Evolutionary conservation across 2,888 invertebrate genomes (phyloP).

Genomic region (Parelbella ahira): DNA sequence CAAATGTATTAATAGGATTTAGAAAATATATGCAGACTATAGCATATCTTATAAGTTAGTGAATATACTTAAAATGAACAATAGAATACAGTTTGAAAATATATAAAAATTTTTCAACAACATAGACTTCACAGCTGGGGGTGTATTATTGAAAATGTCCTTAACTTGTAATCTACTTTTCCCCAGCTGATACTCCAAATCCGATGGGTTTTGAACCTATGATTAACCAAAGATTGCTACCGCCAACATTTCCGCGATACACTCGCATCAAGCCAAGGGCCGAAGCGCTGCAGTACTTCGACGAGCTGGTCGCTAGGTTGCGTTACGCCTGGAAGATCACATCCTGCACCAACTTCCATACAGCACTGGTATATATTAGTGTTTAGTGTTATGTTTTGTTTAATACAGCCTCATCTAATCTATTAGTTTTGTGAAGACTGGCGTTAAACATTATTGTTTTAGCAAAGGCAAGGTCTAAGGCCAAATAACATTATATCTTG

Average conservation of each 20-base stretch:
- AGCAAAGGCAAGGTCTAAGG: no score
- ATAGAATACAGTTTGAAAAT: no score
- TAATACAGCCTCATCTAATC: not conserved
- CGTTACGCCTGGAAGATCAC: constrained; percentile 91
- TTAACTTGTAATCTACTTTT: constrained; percentile 15
- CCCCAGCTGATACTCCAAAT: constrained; percentile 84
- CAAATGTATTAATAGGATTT: no score
- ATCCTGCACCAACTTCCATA: constrained; percentile 88
- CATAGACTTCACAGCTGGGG: no score
- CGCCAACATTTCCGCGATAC: constrained; percentile 99
- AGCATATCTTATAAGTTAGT: no score
- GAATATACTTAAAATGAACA: no score
- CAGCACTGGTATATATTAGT: constrained; percentile 91
- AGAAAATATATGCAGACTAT: no score
- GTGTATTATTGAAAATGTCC: no score
- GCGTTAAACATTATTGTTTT: no score
- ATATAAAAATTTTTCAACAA: no score
- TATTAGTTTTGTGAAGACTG: no score
- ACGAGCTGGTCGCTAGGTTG: constrained; percentile 89
- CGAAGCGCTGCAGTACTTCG: constrained; percentile 90
- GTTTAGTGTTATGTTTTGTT: constrained; percentile 36
- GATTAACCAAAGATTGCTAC: constrained; percentile 95
- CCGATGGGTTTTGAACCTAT: constrained; percentile 98
- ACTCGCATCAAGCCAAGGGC: constrained; percentile 90
- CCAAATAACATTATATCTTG: no score